These are phyloP conservation scores for Bubo bubo DNA, from an alignment of 2,113 vertebrate genomes.

Conservation along the genomic window DNA sequence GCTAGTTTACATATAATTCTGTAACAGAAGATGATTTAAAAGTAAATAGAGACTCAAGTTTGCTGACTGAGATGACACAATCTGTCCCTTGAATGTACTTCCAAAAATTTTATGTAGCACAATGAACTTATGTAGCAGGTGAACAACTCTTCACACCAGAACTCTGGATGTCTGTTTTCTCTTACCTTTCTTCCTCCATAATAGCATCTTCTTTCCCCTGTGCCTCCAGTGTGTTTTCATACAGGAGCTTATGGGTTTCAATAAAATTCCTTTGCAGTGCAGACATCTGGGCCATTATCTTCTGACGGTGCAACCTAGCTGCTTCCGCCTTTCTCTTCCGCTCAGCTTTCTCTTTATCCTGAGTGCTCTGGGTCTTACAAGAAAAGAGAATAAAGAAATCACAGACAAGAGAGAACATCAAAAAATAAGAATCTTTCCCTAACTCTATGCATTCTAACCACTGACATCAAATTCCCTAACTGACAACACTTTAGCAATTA, in stretches of 20 bases:
- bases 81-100: background rate
- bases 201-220: conserved; percentile 75
- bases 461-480: background rate
- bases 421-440: background rate
- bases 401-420: background rate
- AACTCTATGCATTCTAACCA: background rate
- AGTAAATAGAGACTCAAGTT: background rate
- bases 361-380: conserved; percentile 78
- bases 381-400: background rate
- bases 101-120: background rate
- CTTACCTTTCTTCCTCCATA: conserved; percentile 80
- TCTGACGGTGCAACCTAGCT: conserved; percentile 93
- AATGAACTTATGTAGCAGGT: background rate
- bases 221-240: conserved; percentile 88
- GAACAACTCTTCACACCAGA: background rate
- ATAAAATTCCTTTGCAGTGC: conserved; percentile 98
- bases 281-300: conserved; percentile 99
- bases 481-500: background rate
- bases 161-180: background rate
- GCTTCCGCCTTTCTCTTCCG: conserved; percentile 96
- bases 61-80: background rate
- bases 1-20: background rate
- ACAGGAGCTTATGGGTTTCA: conserved; percentile 94
- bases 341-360: conserved; percentile 95
- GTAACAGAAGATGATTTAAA: background rate